A percentile compares a stretch with the other conserved stretches of the same genome.
These are phyloP conservation scores for Parambassis ranga DNA, from an alignment of 2,797 vertebrate genomes.

Conservation along the genomic window DNA sequence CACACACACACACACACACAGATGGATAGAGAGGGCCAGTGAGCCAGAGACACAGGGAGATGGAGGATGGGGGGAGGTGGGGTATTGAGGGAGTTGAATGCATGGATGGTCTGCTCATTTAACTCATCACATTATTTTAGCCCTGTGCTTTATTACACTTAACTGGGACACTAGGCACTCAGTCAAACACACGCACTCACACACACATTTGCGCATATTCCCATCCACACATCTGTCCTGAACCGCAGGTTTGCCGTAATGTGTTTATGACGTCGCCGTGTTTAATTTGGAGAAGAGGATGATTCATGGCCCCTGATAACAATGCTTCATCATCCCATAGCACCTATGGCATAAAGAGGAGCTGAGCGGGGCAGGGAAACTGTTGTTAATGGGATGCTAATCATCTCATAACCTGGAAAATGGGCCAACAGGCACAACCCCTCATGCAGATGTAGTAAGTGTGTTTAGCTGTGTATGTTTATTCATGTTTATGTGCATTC, in stretches of 20 bases:
- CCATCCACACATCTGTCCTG: constrained; percentile 10
- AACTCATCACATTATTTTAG: constrained; percentile 81
- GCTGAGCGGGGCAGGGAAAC: constrained; percentile 37
- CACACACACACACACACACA: constrained; percentile 1
- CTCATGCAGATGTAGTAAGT: constrained; percentile 35
- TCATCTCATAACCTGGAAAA: constrained; percentile 70
- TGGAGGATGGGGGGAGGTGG: constrained; percentile 24
- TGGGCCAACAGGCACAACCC: constrained; percentile 40
- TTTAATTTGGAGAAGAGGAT: constrained; percentile 71
- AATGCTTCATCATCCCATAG: constrained; percentile 65
- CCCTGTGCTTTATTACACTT: constrained; percentile 76
- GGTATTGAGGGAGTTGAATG: constrained; percentile 55
- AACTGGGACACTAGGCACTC: constrained; percentile 68
- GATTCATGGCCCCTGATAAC: constrained; percentile 65
- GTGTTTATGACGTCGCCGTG: constrained; percentile 59
- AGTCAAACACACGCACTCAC: constrained; percentile 50
- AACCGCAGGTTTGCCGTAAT: constrained; percentile 51
- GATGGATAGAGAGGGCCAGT: neutral
- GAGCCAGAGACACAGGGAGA: constrained; percentile 34
- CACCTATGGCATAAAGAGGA: constrained; percentile 36
- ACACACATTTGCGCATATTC: constrained; percentile 26
- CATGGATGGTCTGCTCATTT: constrained; percentile 77
- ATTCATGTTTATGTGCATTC: constrained; percentile 11
- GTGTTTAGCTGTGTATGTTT: constrained; percentile 9
- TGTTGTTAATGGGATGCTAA: constrained; percentile 68